Evolutionary conservation across 1,140 invertebrate genomes (phyloP).

Genomic region (Drosophila ogumai): DNA sequence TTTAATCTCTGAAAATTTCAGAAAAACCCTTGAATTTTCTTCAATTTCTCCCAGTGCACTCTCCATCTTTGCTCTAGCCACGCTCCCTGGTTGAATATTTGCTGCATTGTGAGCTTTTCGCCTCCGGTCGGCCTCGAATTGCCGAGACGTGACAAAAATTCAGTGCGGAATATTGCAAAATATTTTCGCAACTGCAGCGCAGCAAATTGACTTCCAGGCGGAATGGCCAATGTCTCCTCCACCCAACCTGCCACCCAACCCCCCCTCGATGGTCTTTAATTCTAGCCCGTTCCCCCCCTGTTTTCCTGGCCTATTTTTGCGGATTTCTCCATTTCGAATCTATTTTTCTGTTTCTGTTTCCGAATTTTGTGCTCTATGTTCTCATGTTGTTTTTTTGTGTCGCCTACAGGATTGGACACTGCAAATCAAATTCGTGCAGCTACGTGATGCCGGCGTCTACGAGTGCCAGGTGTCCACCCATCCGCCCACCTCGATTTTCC

Average conservation of each 20-base stretch:
- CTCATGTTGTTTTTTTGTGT: slow-evolving; percentile 13
- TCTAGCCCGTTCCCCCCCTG: slow-evolving; percentile 12
- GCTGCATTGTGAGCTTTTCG: slow-evolving; percentile 46
- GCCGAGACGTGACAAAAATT: slow-evolving; percentile 64
- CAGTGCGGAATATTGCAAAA: slow-evolving; percentile 42
- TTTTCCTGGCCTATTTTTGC: slow-evolving; percentile 4
- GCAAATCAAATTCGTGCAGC: slow-evolving; percentile 93
- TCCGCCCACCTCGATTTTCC: slow-evolving; percentile 93
- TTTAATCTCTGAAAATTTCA: too few species aligned
- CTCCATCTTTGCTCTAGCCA: neutral
- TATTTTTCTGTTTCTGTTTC: neutral
- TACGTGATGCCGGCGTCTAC: slow-evolving; percentile 91
- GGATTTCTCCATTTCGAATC: slow-evolving; percentile 4
- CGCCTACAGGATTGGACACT: slow-evolving; percentile 91
- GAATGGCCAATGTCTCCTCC: slow-evolving; percentile 11
- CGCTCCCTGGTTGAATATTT: slow-evolving; percentile 31
- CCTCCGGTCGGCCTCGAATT: slow-evolving; percentile 46
- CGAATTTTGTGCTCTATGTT: slow-evolving; percentile 1
- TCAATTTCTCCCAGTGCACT: slow-evolving; percentile 11
- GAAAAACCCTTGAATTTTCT: neutral
- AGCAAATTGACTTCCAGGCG: slow-evolving; percentile 51
- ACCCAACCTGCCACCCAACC: too few species aligned
- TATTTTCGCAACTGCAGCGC: slow-evolving; percentile 27
- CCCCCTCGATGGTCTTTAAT: slow-evolving; percentile 24
- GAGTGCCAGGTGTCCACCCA: slow-evolving; percentile 96